Evolutionary conservation across 2,113 vertebrate genomes (phyloP).

Genomic region (Silurus asotus): DNA sequence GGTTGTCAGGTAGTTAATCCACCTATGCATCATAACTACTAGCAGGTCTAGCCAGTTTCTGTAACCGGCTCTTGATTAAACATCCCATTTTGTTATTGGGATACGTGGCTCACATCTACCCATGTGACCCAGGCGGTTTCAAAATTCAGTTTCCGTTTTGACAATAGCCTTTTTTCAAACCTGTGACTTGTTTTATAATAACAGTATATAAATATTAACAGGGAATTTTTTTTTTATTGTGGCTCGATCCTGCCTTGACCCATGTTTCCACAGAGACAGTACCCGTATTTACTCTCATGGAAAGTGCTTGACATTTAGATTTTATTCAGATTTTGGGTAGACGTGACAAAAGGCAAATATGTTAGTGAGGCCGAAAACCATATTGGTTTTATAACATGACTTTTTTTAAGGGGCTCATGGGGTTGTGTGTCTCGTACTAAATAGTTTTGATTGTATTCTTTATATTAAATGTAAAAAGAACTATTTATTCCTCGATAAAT

Average conservation of each 20-base stretch:
- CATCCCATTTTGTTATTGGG: slow-evolving; percentile 16
- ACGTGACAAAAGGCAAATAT: not conserved
- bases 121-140: not conserved
- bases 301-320: not conserved
- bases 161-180: not conserved
- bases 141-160: slow-evolving; percentile 11
- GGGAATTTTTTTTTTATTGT: not conserved
- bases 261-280: slow-evolving; percentile 28
- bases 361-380: not conserved
- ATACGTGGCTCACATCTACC: not conserved
- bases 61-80: slow-evolving; percentile 30
- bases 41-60: slow-evolving; percentile 50
- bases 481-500: not conserved
- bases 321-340: not conserved
- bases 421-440: not conserved
- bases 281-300: slow-evolving; percentile 28
- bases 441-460: not conserved
- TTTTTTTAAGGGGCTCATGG: not conserved
- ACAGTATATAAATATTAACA: not conserved
- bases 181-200: not conserved
- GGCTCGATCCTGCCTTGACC: not conserved
- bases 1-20: slow-evolving; percentile 36
- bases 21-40: slow-evolving; percentile 33
- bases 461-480: not conserved
- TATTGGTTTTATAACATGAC: not conserved